Conservation (phyloP, 2,797 vertebrate genomes). For the Discoglossus pictus region DNA sequence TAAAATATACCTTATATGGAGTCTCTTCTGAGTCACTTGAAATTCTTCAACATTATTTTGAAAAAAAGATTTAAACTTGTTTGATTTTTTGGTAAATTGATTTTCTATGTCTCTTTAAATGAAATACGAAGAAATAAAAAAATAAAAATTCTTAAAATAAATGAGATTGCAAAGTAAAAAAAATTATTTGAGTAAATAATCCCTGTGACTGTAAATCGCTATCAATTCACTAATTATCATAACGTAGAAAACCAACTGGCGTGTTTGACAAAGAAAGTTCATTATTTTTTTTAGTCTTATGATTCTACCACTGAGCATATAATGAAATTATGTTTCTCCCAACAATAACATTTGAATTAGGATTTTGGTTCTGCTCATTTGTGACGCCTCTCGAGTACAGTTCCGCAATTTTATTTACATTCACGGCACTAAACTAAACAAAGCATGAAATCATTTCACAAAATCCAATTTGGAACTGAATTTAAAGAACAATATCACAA, state of each 20-base stretch:
- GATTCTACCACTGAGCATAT: conserved; percentile 25
- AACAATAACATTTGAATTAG: conserved; percentile 36
- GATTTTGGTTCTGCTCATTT: conserved; percentile 21
- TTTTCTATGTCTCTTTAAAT: too few relatives aligned
- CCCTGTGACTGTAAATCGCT: too few relatives aligned
- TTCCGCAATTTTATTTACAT: conserved; percentile 37
- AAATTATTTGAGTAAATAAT: too few relatives aligned
- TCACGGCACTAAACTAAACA: conserved; percentile 45
- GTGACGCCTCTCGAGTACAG: conserved; percentile 19
- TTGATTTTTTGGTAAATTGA: too few relatives aligned
- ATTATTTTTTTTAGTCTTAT: conserved; percentile 17
- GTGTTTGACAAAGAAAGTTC: background rate
- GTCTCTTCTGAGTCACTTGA: too few relatives aligned
- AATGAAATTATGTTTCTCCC: conserved; percentile 29
- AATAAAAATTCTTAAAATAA: conserved; percentile 1
- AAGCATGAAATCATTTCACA: conserved; percentile 31
- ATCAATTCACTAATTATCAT: too few relatives aligned
- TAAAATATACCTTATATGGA: too few relatives aligned
- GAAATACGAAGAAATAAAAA: background rate
- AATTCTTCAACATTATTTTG: too few relatives aligned
- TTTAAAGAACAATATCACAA: conserved; percentile 4
- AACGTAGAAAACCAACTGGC: too few relatives aligned
- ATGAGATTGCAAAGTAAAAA: too few relatives aligned
- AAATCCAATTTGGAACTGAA: conserved; percentile 27
- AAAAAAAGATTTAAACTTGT: too few relatives aligned